These are phyloP conservation scores for Leucophora obtusa DNA, from an alignment of 2,888 invertebrate species.

Conservation along the genomic window DNA sequence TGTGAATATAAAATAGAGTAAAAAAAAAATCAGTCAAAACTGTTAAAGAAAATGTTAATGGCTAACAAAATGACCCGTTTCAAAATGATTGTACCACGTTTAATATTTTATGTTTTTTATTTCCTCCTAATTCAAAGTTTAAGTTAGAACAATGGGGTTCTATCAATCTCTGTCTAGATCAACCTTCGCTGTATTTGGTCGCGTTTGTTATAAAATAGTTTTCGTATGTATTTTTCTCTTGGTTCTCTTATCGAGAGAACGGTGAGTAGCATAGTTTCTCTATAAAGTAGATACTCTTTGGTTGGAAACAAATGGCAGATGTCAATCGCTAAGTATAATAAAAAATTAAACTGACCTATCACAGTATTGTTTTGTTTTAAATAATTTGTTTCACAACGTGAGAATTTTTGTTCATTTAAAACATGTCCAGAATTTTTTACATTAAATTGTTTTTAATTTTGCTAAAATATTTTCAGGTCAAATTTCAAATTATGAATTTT, in stretches of 20 bases:
- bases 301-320: too few species aligned
- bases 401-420: conserved; percentile 16
- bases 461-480: neutral
- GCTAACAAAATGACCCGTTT: conserved; percentile 17
- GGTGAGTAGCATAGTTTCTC: too few species aligned
- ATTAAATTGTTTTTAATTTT: neutral
- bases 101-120: neutral
- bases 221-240: too few species aligned
- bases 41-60: conserved; percentile 20
- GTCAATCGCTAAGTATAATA: neutral
- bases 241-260: too few species aligned
- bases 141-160: neutral
- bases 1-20: conserved; percentile 5
- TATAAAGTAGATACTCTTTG: too few species aligned
- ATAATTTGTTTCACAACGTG: conserved; percentile 14
- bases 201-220: too few species aligned
- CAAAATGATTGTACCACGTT: conserved; percentile 5
- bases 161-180: too few species aligned
- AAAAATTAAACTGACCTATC: conserved; percentile 33
- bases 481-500: too few species aligned
- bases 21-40: conserved; percentile 6
- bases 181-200: too few species aligned
- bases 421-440: neutral
- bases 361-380: neutral
- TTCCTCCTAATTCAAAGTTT: neutral